Evolutionary conservation across 2,888 invertebrate species (phyloP).

Genomic region (Cryptocheilus praepositus): DNA sequence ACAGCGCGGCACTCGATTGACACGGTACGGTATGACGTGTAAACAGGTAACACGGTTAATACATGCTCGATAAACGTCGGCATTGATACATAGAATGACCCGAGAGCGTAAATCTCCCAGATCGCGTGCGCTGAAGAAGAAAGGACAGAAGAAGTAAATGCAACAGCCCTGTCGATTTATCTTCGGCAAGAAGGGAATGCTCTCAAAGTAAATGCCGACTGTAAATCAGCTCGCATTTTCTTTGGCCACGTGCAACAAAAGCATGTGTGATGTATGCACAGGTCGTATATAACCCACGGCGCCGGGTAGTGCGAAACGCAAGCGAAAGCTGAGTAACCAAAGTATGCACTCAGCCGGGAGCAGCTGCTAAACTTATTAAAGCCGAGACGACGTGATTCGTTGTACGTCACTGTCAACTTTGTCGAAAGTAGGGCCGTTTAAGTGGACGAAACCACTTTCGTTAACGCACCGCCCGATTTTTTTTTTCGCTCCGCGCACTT

Average conservation of each 20-base stretch:
- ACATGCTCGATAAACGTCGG: too few relatives aligned
- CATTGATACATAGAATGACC: background rate
- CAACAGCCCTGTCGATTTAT: conserved; percentile 50
- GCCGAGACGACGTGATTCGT: conserved; percentile 28
- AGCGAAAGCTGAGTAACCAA: conserved; percentile 23
- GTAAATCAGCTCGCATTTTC: conserved; percentile 60
- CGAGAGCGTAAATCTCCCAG: background rate
- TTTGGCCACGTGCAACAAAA: conserved; percentile 46
- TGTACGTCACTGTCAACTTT: conserved; percentile 1
- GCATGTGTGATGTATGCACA: conserved; percentile 43
- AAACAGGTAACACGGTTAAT: too few relatives aligned
- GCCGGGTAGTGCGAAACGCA: conserved; percentile 16
- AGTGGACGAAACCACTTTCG: too few relatives aligned
- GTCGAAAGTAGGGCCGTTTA: background rate
- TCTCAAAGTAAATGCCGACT: conserved; percentile 53
- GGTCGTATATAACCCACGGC: conserved; percentile 27
- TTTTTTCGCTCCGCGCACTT: too few relatives aligned
- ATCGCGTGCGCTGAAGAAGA: conserved; percentile 13
- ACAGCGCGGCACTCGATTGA: too few relatives aligned
- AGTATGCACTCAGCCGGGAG: conserved; percentile 26
- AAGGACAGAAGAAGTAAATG: conserved; percentile 37
- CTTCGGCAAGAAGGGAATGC: conserved; percentile 49
- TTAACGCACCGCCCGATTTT: too few relatives aligned
- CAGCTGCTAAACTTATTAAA: conserved; percentile 32
- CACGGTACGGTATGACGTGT: too few relatives aligned